phyloP scores from a whole-genome alignment of 2,113 vertebrate genomes.

The Nycticebus coucang region DNA sequence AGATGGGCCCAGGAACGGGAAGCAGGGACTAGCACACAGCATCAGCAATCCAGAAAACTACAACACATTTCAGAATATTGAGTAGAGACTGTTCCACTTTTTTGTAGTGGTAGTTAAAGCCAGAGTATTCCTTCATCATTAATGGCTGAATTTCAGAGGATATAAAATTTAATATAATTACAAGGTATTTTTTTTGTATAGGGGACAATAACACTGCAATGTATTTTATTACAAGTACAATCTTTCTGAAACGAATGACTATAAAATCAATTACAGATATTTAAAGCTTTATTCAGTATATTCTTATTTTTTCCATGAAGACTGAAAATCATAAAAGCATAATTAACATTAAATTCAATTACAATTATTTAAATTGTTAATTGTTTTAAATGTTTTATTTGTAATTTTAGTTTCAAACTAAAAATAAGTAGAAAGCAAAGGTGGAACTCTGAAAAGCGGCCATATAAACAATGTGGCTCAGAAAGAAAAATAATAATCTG shows the following conservation, averaged over 20 bases:
- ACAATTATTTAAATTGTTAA: constrained; percentile 40
- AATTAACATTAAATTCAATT: neutral
- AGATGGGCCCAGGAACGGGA: neutral
- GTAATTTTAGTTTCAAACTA: constrained; percentile 6
- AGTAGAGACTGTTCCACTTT: neutral
- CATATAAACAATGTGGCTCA: neutral
- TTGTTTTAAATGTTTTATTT: constrained; percentile 40
- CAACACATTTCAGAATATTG: neutral
- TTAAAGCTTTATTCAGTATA: neutral
- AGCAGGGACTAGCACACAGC: neutral
- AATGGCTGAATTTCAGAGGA: constrained; percentile 45
- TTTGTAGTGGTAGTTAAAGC: neutral
- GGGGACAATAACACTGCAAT: neutral
- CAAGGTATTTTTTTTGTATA: neutral
- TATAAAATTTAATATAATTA: neutral
- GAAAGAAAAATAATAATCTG: neutral
- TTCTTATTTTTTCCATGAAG: neutral
- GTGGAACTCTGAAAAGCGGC: neutral
- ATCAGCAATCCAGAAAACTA: neutral
- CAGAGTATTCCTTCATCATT: neutral
- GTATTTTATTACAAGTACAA: neutral
- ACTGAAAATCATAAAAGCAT: constrained; percentile 14
- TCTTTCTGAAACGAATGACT: constrained; percentile 7
- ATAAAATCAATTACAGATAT: neutral
- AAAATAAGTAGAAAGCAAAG: constrained; percentile 19